These are phyloP conservation scores for Anastrepha ludens DNA, from an alignment of 1,140 invertebrate species.

Conservation along the genomic window DNA sequence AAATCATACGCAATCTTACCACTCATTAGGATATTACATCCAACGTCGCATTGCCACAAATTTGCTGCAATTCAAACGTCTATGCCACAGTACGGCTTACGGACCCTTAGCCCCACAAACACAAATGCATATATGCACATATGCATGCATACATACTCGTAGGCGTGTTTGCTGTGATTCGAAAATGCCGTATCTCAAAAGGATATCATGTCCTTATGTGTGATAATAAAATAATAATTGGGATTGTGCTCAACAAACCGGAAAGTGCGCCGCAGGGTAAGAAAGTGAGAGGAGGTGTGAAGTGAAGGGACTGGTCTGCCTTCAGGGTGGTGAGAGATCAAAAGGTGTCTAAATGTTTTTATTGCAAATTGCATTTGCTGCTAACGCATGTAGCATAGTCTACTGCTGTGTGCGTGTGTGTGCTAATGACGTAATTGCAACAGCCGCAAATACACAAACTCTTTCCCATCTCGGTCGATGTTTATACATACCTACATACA, in stretches of 20 bases:
- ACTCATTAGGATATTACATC: not conserved
- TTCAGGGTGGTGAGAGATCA: not conserved
- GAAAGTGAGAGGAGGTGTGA: not conserved
- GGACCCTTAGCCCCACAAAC: not conserved
- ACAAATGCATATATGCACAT: not conserved
- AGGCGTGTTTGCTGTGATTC: not conserved
- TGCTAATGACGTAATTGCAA: slow-evolving; percentile 17
- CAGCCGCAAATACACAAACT: not conserved
- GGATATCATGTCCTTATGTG: slow-evolving; percentile 32
- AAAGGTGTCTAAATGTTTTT: slow-evolving; percentile 43
- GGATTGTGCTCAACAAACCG: slow-evolving; percentile 46
- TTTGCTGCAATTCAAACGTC: slow-evolving; percentile 9
- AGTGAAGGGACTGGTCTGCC: not conserved
- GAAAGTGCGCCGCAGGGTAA: slow-evolving; percentile 40
- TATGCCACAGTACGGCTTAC: not conserved
- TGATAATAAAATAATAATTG: slow-evolving; percentile 52
- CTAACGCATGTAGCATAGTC: not conserved
- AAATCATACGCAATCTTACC: not conserved
- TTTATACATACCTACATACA: not conserved
- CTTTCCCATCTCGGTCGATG: not conserved
- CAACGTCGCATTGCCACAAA: not conserved
- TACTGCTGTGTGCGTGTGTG: not conserved
- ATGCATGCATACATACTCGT: not conserved
- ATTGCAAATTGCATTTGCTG: slow-evolving; percentile 4
- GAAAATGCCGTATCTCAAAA: slow-evolving; percentile 11